Base-by-base conservation (phyloP, 1,140 invertebrate genomes). In the Idris sp. region DNA sequence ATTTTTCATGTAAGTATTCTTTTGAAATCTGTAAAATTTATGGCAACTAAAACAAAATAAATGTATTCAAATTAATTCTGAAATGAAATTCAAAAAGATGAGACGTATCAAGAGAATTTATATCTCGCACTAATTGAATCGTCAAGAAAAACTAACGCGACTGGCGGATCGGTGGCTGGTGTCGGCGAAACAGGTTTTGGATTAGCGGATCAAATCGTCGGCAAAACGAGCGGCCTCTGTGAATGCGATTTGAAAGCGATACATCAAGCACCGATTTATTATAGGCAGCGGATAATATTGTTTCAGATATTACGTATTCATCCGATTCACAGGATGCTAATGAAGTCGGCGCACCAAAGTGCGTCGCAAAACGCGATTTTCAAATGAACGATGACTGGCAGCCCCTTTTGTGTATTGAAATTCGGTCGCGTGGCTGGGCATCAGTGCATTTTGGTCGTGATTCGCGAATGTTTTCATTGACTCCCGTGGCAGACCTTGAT, bases 281-380 rank as follows among this genome's bases (percentile, higher is more conserved):
- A 67, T 51, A 36, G 49, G 53, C 44, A 61, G 61, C 53, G 36
- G 51, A 62, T 61, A 68, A 74, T 75, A 75, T 75, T 68, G 62
- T 74, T 69, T 68, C 49, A 40, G 36, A 58, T 65, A 76, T 76
- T 76, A 67, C 61, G 67, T 67, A 72, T 76, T 76, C 62, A 61
- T 76, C 49, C 61, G 74, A 71, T 71, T 76, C 74, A 62, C 74
- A 71, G 67, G 58, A 76, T 76, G 74, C 61, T 76, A 76, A 76
- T 76, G 67, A 76, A 71, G 74, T 67, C 74, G 74, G 67, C 65
- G 48, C 59, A 33, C 46, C 54, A 76, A 67, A 75, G 73, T 46
- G 40, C 56, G 56, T 54, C 40, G 46, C 48, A 49, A 26, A 22
- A 38, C 53, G 38, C 59, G 38, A 59, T 65, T 53, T 56, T 49